These are phyloP conservation scores for Drosophila subsilvestris DNA, from an alignment of 2,888 invertebrate species.

Conservation along the genomic window DNA sequence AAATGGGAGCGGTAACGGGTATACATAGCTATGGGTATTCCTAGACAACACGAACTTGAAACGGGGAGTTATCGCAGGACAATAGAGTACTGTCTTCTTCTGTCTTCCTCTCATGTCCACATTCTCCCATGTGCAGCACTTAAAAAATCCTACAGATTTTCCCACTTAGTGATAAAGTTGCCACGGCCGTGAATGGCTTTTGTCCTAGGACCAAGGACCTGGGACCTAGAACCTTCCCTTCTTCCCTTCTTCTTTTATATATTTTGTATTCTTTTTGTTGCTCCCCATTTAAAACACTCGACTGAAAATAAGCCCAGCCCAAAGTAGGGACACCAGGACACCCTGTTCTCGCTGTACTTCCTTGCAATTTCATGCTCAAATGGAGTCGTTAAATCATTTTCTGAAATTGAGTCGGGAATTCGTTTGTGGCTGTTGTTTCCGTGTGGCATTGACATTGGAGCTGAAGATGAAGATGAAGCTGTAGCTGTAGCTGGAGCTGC, in stretches of 20 bases:
- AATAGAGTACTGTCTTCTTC: slow-evolving; percentile 27
- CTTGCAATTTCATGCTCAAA: slow-evolving; percentile 79
- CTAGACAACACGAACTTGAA: slow-evolving; percentile 50
- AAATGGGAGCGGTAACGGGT: slow-evolving; percentile 16
- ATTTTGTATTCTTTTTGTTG: slow-evolving; percentile 12
- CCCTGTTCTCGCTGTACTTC: slow-evolving; percentile 35
- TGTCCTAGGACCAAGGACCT: slow-evolving; percentile 54
- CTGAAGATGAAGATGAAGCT: slow-evolving; percentile 31
- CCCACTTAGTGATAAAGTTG: slow-evolving; percentile 77
- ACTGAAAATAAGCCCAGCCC: slow-evolving; percentile 65
- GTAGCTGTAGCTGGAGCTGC: slow-evolving; percentile 8
- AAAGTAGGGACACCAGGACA: slow-evolving; percentile 27
- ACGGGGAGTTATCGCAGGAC: slow-evolving; percentile 42
- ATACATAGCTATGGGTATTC: slow-evolving; percentile 8
- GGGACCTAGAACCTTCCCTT: slow-evolving; percentile 25
- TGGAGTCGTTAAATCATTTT: slow-evolving; percentile 81
- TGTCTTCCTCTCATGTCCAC: slow-evolving; percentile 21
- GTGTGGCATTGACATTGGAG: slow-evolving; percentile 66
- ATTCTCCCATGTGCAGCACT: slow-evolving; percentile 52
- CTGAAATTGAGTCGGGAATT: slow-evolving; percentile 74
- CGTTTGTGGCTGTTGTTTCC: slow-evolving; percentile 40
- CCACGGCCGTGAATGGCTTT: slow-evolving; percentile 65
- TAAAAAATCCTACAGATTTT: slow-evolving; percentile 79
- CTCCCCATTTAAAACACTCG: slow-evolving; percentile 51
- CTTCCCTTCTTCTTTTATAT: slow-evolving; percentile 20